These are phyloP conservation scores for Drosophila ezoana DNA, from an alignment of 2,888 invertebrate species.

Conservation along the genomic window DNA sequence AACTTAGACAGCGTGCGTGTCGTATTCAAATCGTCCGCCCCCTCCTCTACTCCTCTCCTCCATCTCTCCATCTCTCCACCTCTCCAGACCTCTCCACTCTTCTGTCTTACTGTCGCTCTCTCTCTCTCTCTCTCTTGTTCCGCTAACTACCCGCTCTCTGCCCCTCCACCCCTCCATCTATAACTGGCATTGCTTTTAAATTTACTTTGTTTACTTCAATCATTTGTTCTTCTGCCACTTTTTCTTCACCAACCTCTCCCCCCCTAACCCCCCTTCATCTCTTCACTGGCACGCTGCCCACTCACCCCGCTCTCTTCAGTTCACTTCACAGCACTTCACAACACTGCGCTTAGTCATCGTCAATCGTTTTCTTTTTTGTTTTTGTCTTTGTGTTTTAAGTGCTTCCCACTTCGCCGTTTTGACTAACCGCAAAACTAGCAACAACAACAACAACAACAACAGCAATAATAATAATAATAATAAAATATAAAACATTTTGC, in stretches of 20 bases:
- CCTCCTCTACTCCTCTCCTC: not conserved
- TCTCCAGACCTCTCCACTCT: not conserved
- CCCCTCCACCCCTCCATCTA: not conserved
- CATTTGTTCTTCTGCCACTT: constrained; percentile 10
- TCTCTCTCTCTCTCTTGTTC: too few species aligned
- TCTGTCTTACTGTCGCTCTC: too few species aligned
- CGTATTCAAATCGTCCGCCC: not conserved
- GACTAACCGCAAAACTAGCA: constrained; percentile 60
- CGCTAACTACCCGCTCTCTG: too few species aligned
- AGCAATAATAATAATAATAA: not conserved
- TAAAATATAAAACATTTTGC: constrained; percentile 35
- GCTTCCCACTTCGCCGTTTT: constrained; percentile 49
- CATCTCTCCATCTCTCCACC: not conserved
- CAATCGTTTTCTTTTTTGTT: constrained; percentile 30
- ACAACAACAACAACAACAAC: constrained; percentile 17
- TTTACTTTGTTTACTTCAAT: constrained; percentile 14
- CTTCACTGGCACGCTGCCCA: not conserved
- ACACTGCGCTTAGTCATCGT: constrained; percentile 38
- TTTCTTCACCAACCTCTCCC: not conserved
- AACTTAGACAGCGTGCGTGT: constrained; percentile 37
- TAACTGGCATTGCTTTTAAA: constrained; percentile 12
- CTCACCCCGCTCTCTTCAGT: constrained; percentile 5
- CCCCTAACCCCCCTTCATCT: not conserved
- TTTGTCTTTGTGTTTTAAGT: constrained; percentile 45
- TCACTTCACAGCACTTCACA: not conserved